Percentiles rank a stretch among this genome's conserved stretches.
Evolutionary conservation across 2,797 vertebrate species (phyloP).

Genomic region (Kryptopterus vitreolus): DNA sequence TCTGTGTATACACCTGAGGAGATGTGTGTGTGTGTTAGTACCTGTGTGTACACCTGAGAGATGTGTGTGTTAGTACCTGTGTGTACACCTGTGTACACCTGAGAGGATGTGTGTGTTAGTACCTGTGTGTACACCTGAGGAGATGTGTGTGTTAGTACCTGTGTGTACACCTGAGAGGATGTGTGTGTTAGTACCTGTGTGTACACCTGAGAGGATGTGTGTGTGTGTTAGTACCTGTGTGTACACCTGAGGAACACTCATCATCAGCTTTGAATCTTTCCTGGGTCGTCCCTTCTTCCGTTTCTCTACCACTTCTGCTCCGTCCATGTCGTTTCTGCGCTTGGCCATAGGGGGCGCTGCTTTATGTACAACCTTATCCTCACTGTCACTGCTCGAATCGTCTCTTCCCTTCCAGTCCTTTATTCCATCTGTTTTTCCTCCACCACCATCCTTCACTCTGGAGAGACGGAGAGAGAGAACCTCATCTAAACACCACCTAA

Average conservation of each 20-base stretch:
- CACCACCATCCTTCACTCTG: slow-evolving; percentile 77
- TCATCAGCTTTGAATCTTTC: slow-evolving; percentile 86
- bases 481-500: too few species aligned
- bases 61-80: too few species aligned
- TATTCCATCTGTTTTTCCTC: slow-evolving; percentile 18
- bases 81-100: too few species aligned
- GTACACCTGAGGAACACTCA: slow-evolving; percentile 76
- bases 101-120: not conserved
- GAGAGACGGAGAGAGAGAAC: too few species aligned
- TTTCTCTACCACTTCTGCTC: slow-evolving; percentile 88
- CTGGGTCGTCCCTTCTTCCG: slow-evolving; percentile 93
- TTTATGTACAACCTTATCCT: slow-evolving; percentile 87
- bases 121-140: slow-evolving; percentile 80
- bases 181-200: not conserved
- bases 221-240: slow-evolving; percentile 67
- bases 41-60: slow-evolving; percentile 78
- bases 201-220: not conserved
- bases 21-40: slow-evolving; percentile 34
- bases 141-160: too few species aligned
- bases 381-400: slow-evolving; percentile 95
- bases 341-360: slow-evolving; percentile 81
- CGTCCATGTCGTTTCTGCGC: slow-evolving; percentile 86
- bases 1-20: not conserved
- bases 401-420: slow-evolving; percentile 85
- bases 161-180: not conserved